Percentiles rank a stretch among this genome's conserved stretches.
phyloP scores from a whole-genome alignment of 2,113 vertebrate genomes.

The Phaethornis superciliosus region DNA sequence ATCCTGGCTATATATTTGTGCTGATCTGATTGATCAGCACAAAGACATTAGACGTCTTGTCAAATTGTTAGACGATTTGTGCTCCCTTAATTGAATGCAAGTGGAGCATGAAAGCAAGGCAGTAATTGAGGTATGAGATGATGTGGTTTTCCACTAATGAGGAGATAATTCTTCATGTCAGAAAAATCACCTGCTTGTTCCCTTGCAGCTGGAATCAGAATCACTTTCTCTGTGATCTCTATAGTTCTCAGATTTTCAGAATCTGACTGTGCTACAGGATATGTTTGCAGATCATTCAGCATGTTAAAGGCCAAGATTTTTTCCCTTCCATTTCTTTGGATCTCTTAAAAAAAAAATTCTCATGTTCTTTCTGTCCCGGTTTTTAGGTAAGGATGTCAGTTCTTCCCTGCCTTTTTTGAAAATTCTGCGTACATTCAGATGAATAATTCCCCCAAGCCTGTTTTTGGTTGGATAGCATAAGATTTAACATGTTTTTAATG shows the following conservation, averaged over 20 bases:
- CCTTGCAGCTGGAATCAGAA: constrained; percentile 1
- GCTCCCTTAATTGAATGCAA: constrained; percentile 25
- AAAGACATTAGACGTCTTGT: too few species aligned
- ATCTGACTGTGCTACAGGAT: background rate
- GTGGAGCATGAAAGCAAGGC: constrained; percentile 11
- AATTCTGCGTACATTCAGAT: background rate
- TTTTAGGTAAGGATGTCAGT: background rate
- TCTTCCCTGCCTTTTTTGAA: accelerated
- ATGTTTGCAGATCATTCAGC: background rate
- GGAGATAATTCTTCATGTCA: constrained; percentile 43
- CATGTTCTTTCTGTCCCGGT: background rate
- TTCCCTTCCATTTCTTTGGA: background rate
- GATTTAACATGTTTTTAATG: background rate
- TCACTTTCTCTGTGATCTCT: background rate
- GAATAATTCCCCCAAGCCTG: background rate
- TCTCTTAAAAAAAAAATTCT: background rate
- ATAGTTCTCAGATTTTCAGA: background rate
- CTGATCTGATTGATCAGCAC: constrained; percentile 24
- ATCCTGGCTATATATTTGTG: background rate
- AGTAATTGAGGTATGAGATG: constrained; percentile 19
- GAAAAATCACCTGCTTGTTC: constrained; percentile 17
- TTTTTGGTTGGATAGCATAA: background rate
- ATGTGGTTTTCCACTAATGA: constrained; percentile 31
- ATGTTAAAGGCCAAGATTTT: background rate
- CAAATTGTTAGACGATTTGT: background rate